phyloP scores from a whole-genome alignment of 2,113 vertebrate species.

The Cnemophilus loriae region DNA sequence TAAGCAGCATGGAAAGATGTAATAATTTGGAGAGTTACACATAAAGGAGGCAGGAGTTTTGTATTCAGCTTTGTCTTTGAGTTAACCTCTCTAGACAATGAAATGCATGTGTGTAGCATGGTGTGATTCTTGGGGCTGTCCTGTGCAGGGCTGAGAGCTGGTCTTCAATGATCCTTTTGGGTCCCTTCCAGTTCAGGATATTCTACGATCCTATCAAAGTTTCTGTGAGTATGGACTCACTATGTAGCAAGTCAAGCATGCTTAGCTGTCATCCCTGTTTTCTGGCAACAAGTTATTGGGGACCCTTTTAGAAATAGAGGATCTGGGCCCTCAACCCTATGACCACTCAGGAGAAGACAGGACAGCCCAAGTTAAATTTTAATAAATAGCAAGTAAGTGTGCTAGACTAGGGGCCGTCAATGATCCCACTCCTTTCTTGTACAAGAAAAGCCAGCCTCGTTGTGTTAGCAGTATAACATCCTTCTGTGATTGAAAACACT shows the following conservation, averaged over 20 bases:
- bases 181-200: neutral
- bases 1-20: neutral
- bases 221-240: neutral
- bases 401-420: neutral
- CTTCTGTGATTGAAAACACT: conserved; percentile 34
- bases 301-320: neutral
- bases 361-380: neutral
- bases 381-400: neutral
- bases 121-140: neutral
- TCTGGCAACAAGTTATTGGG: neutral
- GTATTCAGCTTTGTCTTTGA: neutral
- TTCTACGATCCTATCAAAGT: neutral
- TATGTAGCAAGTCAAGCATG: rapidly evolving
- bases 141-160: neutral
- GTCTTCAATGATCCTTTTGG: rapidly evolving
- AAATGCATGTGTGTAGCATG: neutral
- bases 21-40: neutral
- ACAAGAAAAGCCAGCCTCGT: neutral
- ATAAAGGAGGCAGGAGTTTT: neutral
- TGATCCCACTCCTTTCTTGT: neutral
- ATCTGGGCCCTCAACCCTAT: neutral
- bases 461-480: neutral
- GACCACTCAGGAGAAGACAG: neutral
- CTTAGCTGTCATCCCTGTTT: neutral
- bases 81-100: neutral